Conservation (phyloP, 1,140 invertebrate species). For the Achatina immaculata region DNA sequence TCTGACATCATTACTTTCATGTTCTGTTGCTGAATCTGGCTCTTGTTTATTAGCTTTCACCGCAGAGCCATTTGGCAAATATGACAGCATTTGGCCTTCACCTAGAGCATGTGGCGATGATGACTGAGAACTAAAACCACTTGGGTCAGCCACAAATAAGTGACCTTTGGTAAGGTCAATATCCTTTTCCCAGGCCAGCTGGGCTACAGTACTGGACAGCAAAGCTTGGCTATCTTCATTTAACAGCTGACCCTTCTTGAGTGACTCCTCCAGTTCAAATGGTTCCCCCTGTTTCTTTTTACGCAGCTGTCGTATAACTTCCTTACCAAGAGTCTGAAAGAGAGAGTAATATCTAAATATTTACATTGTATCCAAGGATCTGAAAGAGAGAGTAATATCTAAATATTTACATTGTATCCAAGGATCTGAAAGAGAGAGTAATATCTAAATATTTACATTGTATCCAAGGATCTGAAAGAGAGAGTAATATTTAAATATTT, state of each 20-base stretch:
- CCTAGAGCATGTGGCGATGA: neutral
- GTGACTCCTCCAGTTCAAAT: constrained; percentile 36
- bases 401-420: too few relatives aligned
- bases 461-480: constrained; percentile 57
- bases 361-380: too few relatives aligned
- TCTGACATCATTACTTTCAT: neutral
- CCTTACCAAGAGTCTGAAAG: constrained; percentile 58
- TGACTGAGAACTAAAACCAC: constrained; percentile 24
- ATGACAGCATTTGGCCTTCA: neutral
- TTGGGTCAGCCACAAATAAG: constrained; percentile 49
- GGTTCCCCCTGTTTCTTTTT: constrained; percentile 48
- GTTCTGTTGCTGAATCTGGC: neutral
- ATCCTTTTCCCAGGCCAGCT: constrained; percentile 69
- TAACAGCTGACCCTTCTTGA: neutral
- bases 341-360: too few relatives aligned
- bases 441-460: too few relatives aligned
- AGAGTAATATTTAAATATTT: too few relatives aligned
- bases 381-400: constrained; percentile 50
- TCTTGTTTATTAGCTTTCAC: neutral
- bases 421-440: constrained; percentile 54
- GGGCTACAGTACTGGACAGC: constrained; percentile 54
- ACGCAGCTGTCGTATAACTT: constrained; percentile 57
- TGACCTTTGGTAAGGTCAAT: constrained; percentile 62
- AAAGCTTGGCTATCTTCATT: constrained; percentile 24
- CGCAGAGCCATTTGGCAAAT: neutral